Conservation (phyloP, 2,113 vertebrate species). For the Uria lomvia region DNA sequence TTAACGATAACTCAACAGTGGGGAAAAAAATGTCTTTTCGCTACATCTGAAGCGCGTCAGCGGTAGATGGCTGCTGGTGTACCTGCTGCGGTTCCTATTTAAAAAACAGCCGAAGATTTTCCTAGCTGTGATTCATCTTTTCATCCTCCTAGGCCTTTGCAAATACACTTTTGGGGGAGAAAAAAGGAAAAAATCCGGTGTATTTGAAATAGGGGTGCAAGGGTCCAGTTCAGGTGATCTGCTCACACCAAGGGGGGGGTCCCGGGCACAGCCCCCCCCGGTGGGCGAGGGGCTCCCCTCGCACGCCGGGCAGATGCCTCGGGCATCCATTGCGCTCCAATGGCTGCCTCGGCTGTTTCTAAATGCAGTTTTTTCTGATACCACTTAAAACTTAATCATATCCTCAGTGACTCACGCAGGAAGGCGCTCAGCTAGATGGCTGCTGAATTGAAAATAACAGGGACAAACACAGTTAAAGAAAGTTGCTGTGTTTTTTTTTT, state of each 20-base stretch:
- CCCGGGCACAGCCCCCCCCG: not conserved
- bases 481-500: not conserved
- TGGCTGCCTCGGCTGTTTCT: not conserved
- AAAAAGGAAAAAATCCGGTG: not conserved
- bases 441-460: not conserved
- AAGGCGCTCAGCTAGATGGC: not conserved
- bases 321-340: no score
- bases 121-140: not conserved
- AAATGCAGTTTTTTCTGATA: not conserved
- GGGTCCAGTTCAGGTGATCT: not conserved
- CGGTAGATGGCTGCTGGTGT: not conserved
- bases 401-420: not conserved
- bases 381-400: not conserved
- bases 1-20: not conserved
- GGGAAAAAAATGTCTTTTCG: not conserved
- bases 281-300: not conserved
- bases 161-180: not conserved
- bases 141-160: not conserved
- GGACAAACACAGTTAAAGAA: not conserved
- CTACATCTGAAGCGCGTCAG: not conserved
- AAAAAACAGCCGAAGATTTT: not conserved
- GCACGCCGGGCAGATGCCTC: accelerated
- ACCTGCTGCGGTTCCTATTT: not conserved
- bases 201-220: not conserved
- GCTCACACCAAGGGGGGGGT: not conserved